Percentiles rank a stretch among this genome's conserved stretches.
These are phyloP conservation scores for Patella vulgata DNA, from an alignment of 1,140 invertebrate species.

Conservation along the genomic window DNA sequence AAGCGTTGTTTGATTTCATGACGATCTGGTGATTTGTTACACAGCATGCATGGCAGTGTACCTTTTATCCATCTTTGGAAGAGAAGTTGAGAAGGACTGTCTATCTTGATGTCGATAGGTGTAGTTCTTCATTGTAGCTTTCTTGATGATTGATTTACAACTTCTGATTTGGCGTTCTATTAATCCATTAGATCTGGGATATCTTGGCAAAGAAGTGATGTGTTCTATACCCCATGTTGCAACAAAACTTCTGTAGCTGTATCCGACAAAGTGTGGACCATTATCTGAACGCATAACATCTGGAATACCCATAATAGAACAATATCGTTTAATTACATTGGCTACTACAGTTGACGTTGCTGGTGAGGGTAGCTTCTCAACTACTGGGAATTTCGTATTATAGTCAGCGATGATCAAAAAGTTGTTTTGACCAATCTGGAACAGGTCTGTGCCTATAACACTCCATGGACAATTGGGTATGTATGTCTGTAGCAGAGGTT, in stretches of 20 bases:
- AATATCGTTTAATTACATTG: not conserved
- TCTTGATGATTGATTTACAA: too few species aligned
- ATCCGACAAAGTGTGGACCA: slow-evolving; percentile 11
- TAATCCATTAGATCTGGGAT: slow-evolving; percentile 6
- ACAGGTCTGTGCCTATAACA: slow-evolving; percentile 5
- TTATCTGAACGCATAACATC: slow-evolving; percentile 18
- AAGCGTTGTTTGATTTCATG: too few species aligned
- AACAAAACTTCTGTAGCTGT: slow-evolving; percentile 9
- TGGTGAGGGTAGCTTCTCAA: not conserved
- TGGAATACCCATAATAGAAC: slow-evolving; percentile 1
- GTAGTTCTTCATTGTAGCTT: too few species aligned
- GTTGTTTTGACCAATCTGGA: slow-evolving; percentile 2
- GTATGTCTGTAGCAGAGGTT: slow-evolving; percentile 5
- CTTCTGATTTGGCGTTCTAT: not conserved
- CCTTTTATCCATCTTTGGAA: too few species aligned
- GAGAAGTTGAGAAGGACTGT: too few species aligned
- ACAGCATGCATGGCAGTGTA: too few species aligned
- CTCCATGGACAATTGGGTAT: slow-evolving; percentile 10
- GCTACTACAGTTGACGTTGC: not conserved
- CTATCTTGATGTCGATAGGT: too few species aligned
- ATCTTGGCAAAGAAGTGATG: slow-evolving; percentile 11
- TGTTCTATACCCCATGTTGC: not conserved
- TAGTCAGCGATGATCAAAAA: slow-evolving; percentile 7
- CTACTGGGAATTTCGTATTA: slow-evolving; percentile 7
- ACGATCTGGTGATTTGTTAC: too few species aligned